These are phyloP conservation scores for Hepsetus odoe DNA, from an alignment of 2,113 vertebrate species.

Conservation along the genomic window DNA sequence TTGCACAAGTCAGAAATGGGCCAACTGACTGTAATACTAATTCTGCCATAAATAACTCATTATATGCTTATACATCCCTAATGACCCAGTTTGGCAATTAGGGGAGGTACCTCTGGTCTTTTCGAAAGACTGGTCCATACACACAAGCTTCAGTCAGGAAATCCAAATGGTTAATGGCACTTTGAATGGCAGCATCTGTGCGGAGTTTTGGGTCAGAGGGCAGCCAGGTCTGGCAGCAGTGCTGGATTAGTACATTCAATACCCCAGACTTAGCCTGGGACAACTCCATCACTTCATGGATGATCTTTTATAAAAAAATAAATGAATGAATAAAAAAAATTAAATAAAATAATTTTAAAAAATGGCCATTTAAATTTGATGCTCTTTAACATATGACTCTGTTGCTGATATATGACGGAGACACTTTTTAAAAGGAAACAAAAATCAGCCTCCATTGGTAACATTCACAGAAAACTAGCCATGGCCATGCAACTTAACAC, in stretches of 20 bases:
- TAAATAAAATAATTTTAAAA: background rate
- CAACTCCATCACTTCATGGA: conserved; percentile 82
- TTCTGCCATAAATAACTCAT: too few relatives aligned
- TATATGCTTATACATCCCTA: too few relatives aligned
- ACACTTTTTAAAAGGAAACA: too few relatives aligned
- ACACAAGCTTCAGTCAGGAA: conserved; percentile 86
- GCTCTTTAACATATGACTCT: too few relatives aligned
- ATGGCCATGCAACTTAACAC: too few relatives aligned
- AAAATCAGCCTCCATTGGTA: too few relatives aligned
- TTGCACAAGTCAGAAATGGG: too few relatives aligned
- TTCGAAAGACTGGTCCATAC: conserved; percentile 89
- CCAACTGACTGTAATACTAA: too few relatives aligned
- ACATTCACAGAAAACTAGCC: too few relatives aligned
- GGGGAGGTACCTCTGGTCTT: conserved; percentile 85
- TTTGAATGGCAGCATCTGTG: conserved; percentile 66
- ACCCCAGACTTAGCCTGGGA: conserved; percentile 88
- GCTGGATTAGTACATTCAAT: conserved; percentile 82
- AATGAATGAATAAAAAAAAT: too few relatives aligned
- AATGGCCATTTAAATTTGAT: background rate
- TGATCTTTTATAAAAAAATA: conserved; percentile 74
- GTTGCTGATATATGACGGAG: too few relatives aligned
- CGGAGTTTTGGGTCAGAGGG: conserved; percentile 54
- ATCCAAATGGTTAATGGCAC: conserved; percentile 78
- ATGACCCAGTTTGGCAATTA: too few relatives aligned
- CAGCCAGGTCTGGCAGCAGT: conserved; percentile 88